phyloP scores from a whole-genome alignment of 2,888 invertebrate species.

The Camptogramma bilineatum region DNA sequence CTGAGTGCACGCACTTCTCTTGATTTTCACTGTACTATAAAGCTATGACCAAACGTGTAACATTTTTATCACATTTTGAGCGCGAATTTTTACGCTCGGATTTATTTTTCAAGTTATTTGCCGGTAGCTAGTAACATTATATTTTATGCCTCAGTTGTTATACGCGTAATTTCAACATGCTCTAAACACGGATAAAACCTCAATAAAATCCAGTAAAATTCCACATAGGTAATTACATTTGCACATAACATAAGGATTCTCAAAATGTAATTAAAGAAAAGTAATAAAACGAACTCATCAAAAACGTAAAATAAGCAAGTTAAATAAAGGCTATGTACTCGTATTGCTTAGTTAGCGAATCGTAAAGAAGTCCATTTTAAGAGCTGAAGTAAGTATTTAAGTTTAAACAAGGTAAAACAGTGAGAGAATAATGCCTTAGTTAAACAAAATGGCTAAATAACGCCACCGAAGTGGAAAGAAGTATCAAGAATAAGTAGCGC shows the following conservation, averaged over 20 bases:
- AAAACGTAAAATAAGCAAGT: neutral
- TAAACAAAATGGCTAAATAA: neutral
- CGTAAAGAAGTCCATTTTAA: constrained; percentile 20
- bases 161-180: constrained; percentile 21
- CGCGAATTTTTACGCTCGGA: constrained; percentile 30
- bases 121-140: constrained; percentile 18
- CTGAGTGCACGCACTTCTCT: constrained; percentile 19
- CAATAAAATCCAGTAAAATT: neutral
- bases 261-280: neutral
- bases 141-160: constrained; percentile 27
- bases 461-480: neutral
- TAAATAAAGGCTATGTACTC: neutral
- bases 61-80: constrained; percentile 30
- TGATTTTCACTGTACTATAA: constrained; percentile 22
- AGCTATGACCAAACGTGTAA: constrained; percentile 32
- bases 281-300: neutral
- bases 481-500: neutral
- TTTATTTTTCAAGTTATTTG: constrained; percentile 30
- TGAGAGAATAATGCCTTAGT: constrained; percentile 9
- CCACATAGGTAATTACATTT: neutral
- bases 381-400: constrained; percentile 23
- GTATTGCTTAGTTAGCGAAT: neutral
- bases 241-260: neutral
- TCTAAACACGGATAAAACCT: constrained; percentile 13
- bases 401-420: constrained; percentile 25